Evolutionary conservation across 1,140 invertebrate species (phyloP), one percentile per base, ranked within the genome.

Genomic region (Bombus polaris): DNA sequence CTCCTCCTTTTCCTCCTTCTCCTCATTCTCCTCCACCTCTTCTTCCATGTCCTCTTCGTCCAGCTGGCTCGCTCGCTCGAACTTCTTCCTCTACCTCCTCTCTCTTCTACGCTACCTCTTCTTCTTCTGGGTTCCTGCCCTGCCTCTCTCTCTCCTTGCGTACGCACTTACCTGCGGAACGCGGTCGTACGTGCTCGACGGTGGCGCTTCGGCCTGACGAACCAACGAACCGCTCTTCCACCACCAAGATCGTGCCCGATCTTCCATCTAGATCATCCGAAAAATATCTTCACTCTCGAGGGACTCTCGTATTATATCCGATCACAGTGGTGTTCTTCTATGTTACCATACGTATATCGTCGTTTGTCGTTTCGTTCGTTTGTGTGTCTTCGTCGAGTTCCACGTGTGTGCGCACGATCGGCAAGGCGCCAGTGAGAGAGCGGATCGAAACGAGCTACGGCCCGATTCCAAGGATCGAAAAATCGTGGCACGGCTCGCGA

Each of bases 91-190:
- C 72, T 37, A 13, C 25, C 57, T 25, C 22, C 78, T 82, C 77
- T 44, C 59, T 75, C 78, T 32, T 68, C 59, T 68, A 28, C 57
- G 57, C 57, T 59, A 76, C 89, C 59, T 83, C 81, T 75, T 81
- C 77, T 86, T 68, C 77, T 37, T 75, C 70, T 53, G 39, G n/a
- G 35, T 44, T 79, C 66, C 75, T 57, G 47, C 65, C 76, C 77
- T 81, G 68, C 82, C 35, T 72, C 44, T 83, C 72, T 81, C 82
- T 81, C 77, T 86, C 75, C 62, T 68, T 42, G 80, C 77, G 72
- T 79, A 89, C 88, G 88, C 89, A 89, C 89, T 90, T 90, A 90
- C 89, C 88, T 90, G 89, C 89, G 88, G 88, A 90, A 90, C 89
- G 82, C 89, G 89, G 82, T 90, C 88, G 88, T 89, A 88, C 86